Evolutionary conservation across 2,888 invertebrate species (phyloP).

Genomic region (Elaeidobius kamerunicus): DNA sequence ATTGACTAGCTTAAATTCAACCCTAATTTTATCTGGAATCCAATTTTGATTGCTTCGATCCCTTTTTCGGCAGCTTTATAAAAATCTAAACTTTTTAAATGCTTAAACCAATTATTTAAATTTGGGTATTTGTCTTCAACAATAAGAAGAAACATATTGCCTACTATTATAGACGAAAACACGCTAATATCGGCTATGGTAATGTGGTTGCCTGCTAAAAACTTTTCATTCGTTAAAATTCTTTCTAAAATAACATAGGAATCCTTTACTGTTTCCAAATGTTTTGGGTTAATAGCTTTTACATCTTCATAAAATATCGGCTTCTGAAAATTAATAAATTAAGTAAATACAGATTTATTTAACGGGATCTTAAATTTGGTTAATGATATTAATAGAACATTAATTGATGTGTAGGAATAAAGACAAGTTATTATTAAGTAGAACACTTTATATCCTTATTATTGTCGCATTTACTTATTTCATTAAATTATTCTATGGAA

Average conservation of each 20-base stretch:
- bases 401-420: no score
- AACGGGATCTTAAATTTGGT: no score
- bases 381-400: no score
- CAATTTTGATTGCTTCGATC: constrained; percentile 4
- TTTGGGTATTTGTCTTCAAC: constrained; percentile 26
- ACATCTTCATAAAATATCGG: constrained; percentile 30
- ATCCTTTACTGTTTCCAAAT: constrained; percentile 19
- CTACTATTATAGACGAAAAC: constrained; percentile 49
- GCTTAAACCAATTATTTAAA: constrained; percentile 17
- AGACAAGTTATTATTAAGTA: no score
- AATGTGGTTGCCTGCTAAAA: constrained; percentile 51
- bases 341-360: no score
- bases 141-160: constrained; percentile 49
- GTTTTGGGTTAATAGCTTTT: constrained; percentile 23
- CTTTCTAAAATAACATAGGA: constrained; percentile 51
- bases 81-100: constrained; percentile 14
- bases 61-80: constrained; percentile 18
- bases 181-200: constrained; percentile 42
- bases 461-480: no score
- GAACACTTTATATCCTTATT: no score
- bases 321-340: constrained; percentile 28
- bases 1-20: constrained; percentile 29
- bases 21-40: constrained; percentile 3
- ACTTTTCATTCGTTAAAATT: constrained; percentile 51
- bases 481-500: no score